Evolutionary conservation across 2,888 invertebrate genomes (phyloP), one percentile per base, ranked within the genome.

Genomic region (Pyrrhopygopsis socrates): DNA sequence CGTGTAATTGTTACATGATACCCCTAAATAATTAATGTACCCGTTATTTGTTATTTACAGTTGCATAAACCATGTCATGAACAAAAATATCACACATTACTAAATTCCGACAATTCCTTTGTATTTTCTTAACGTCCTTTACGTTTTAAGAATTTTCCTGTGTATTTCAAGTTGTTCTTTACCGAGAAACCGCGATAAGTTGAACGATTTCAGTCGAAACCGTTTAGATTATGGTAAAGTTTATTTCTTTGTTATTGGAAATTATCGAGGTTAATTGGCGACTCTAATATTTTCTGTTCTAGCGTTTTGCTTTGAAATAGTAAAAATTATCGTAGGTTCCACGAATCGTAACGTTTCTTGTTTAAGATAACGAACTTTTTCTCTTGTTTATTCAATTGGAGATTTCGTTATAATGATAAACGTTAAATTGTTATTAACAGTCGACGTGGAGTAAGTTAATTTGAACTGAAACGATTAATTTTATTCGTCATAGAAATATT

Each of bases 201-300:
- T 50, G 60, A 73, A 65, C 74, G 81, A 74, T 81, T 81, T 67
- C 54, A 81, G 54, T 81, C 15, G 74, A 81, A 81, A 63, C 65
- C 81, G 67, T 81, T 81, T 54, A 74, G 81, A 73, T 74, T 81
- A 74, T 24, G 71, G 68, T 50, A 78, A 79, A 71, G 45, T 71
- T 41, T 13, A 50, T 58, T 79, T 79, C 79, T 71, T 79, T 41
- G 45, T 79, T 71, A 71, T 38, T 63, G 24, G 54, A 78, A 78
- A 78, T 70, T 78, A 78, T 80, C 58, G 65, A 65, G 80, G 80
- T 73, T 65, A 73, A 73, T 67, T 67, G 63, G 63, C 63, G 63
- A 30, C 20, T 63, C 63, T 63, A 30, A 63, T 63, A 63, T 63
- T 63, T 63, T 63, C 63, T 63, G 29, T 20, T 63, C 20, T 63